phyloP scores from a whole-genome alignment of 1,140 invertebrate genomes.

The Paracyclopina nana region DNA sequence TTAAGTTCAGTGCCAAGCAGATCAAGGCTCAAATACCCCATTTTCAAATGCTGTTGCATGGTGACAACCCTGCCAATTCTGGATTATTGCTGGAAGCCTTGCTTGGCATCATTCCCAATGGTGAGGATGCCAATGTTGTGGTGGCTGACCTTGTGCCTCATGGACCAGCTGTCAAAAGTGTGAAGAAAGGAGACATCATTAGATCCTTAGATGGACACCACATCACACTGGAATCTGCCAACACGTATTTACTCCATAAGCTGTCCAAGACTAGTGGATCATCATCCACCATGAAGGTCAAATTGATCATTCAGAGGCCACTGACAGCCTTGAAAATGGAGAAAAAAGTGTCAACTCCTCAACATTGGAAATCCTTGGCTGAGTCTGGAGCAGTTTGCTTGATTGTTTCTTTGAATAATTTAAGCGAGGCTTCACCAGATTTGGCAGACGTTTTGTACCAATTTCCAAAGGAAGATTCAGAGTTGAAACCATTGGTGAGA shows the following conservation, averaged over 20 bases:
- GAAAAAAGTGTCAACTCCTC: neutral
- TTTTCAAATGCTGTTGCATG: neutral
- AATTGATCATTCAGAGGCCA: neutral
- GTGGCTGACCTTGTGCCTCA: neutral
- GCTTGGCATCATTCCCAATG: conserved; percentile 1
- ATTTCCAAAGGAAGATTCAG: neutral
- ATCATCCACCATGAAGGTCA: neutral
- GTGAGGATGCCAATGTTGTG: neutral
- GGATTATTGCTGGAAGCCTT: neutral
- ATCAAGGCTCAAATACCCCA: neutral
- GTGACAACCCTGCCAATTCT: neutral
- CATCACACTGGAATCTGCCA: neutral
- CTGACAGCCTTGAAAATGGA: neutral
- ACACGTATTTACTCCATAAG: neutral
- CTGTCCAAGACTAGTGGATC: neutral
- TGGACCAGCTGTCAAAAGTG: neutral
- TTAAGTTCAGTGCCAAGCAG: neutral
- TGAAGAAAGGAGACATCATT: conserved; percentile 10
- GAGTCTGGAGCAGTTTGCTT: neutral
- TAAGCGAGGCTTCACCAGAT: conserved; percentile 6
- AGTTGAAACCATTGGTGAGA: neutral
- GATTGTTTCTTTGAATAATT: neutral
- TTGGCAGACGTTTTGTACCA: conserved; percentile 2
- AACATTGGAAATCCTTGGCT: neutral
- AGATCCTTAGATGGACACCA: conserved; percentile 4